Conservation (phyloP, 2,888 invertebrate genomes). For the Ornithoptera priamus region DNA sequence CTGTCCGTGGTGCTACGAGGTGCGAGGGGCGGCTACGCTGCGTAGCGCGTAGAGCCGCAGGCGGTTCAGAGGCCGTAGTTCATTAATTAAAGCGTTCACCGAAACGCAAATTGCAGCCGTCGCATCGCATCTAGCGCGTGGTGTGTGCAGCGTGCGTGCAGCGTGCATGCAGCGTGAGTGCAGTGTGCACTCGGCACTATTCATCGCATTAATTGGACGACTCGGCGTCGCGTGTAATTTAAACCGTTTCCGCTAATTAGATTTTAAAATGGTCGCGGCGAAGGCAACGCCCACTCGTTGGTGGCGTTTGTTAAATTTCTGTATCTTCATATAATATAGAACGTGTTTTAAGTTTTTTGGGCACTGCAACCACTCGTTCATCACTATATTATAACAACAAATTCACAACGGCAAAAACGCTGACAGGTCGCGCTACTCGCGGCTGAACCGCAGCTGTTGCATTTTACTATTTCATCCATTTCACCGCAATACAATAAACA, state of each 20-base stretch:
- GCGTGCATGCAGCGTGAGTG: neutral
- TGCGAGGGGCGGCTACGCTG: neutral
- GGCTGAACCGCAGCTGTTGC: no score
- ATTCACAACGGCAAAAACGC: no score
- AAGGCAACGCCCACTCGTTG: neutral
- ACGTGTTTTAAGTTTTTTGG: no score
- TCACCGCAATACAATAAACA: no score
- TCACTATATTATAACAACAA: no score
- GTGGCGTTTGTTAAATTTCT: neutral
- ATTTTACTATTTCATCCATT: no score
- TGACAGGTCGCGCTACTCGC: no score
- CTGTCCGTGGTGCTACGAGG: neutral
- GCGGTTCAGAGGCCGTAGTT: slow-evolving; percentile 3
- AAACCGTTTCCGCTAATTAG: slow-evolving; percentile 35
- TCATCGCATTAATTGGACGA: slow-evolving; percentile 35
- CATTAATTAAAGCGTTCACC: slow-evolving; percentile 24
- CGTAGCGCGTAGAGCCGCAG: neutral
- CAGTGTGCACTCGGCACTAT: slow-evolving; percentile 5
- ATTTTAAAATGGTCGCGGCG: slow-evolving; percentile 33
- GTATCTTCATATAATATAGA: no score
- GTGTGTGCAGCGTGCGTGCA: no score
- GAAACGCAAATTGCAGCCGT: slow-evolving; percentile 21
- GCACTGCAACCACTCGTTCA: no score
- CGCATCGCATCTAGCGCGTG: neutral
- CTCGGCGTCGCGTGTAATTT: slow-evolving; percentile 34